phyloP scores from a whole-genome alignment of 2,888 invertebrate species.

The Ectobius pallidus region DNA sequence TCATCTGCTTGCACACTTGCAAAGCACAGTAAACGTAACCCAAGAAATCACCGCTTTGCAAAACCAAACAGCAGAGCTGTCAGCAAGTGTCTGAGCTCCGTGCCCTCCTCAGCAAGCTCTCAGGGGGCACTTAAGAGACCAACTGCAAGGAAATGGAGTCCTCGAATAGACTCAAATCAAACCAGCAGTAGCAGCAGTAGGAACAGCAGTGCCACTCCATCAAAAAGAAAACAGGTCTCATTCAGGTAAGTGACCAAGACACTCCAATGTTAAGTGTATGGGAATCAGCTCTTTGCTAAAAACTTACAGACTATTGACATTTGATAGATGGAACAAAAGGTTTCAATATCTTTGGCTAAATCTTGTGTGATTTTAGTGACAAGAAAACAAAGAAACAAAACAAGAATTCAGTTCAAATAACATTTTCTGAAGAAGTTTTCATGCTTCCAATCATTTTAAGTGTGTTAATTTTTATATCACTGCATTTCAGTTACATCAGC shows the following conservation, averaged over 20 bases:
- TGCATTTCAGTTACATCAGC: constrained; percentile 39
- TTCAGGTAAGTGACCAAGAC: constrained; percentile 33
- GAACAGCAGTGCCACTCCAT: background rate
- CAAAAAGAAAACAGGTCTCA: constrained; percentile 37
- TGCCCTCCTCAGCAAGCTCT: constrained; percentile 13
- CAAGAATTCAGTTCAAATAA: too few species aligned
- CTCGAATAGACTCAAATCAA: constrained; percentile 30
- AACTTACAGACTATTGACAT: too few species aligned
- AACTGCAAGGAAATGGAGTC: background rate
- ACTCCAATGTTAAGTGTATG: too few species aligned
- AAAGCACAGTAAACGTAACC: background rate
- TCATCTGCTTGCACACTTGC: constrained; percentile 10
- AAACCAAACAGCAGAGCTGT: constrained; percentile 17
- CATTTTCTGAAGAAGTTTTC: too few species aligned
- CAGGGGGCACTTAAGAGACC: background rate
- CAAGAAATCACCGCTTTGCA: constrained; percentile 6
- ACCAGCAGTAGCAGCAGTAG: constrained; percentile 30
- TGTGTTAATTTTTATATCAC: too few species aligned
- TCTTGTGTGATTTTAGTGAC: too few species aligned
- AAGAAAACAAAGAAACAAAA: too few species aligned
- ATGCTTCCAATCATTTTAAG: too few species aligned
- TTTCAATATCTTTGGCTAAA: too few species aligned
- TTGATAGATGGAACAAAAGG: too few species aligned
- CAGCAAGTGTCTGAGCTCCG: background rate
- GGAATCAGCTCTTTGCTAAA: too few species aligned